Base-by-base conservation (phyloP, 1,140 invertebrate species). In the Pteromalus puparum region DNA sequence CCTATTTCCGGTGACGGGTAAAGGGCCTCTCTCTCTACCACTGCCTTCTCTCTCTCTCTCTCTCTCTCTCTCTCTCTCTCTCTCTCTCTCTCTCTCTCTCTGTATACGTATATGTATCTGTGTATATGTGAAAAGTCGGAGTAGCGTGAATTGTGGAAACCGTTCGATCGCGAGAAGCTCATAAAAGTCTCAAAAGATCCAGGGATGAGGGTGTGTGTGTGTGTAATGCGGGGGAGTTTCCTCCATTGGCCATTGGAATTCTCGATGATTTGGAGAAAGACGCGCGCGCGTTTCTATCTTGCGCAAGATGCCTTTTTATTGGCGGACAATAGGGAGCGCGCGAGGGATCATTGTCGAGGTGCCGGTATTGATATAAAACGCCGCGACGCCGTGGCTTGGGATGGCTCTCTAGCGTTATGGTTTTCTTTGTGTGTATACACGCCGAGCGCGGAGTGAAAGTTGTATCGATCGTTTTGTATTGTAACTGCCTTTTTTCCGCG, bases 1-100 rank as follows among this genome's bases (percentile, higher is more conserved):
- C 70, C 70, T 82, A 82, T 82, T 82, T 82, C 80, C 72, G 34
- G 72, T n/a, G 72, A 18, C 28, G 30, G 53, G 53, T 61, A 21
- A 61, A 61, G 53, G 53, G 53, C 53, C 53, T 61, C 53, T 48
- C 46, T 53, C 48, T 21, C 53, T 61, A 13, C 21, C 18, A 61
- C 53, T 61, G 2, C 18, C 9, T 48, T 9, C n/a, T n/a, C n/a
- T n/a, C n/a, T n/a, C n/a, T n/a, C n/a, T n/a, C n/a, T n/a, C n/a
- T n/a, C 53, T 61, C 53, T 48, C 46, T 53, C 48, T 21, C 53
- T 61, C 5, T 15, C 18, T n/a, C 53, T 61, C n/a, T n/a, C n/a
- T n/a, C n/a, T n/a, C n/a, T n/a, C n/a, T n/a, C n/a, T 48, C 1
- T 18, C 1, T 18, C 18, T 53, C 13, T 53, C 1, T 21, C 1